Evolutionary conservation across 2,888 invertebrate species (phyloP).

Genomic region (Parnassius glacialis): DNA sequence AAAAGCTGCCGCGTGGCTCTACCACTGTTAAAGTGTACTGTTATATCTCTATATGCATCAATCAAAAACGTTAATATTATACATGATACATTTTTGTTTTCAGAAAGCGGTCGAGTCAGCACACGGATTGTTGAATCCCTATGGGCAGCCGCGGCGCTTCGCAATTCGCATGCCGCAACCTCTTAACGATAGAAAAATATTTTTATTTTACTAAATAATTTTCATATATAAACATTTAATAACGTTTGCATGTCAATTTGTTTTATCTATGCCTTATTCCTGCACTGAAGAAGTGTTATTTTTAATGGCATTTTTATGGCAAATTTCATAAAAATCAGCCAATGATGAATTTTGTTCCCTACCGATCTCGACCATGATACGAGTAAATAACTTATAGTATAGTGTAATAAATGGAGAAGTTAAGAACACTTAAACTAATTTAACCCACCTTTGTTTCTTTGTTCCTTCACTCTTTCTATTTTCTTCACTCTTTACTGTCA

Average conservation of each 20-base stretch:
- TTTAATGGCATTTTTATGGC: too few species aligned
- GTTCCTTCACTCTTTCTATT: too few species aligned
- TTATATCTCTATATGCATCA: too few species aligned
- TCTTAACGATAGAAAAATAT: constrained; percentile 57
- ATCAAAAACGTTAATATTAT: constrained; percentile 23
- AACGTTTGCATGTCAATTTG: neutral
- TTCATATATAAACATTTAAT: neutral
- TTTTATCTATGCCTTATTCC: neutral
- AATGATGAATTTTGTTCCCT: neutral
- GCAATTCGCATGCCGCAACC: constrained; percentile 43
- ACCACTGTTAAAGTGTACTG: too few species aligned
- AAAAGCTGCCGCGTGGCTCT: too few species aligned
- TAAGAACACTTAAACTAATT: too few species aligned
- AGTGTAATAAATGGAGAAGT: too few species aligned
- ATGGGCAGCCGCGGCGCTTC: constrained; percentile 32
- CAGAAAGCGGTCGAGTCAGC: constrained; percentile 42
- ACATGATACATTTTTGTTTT: constrained; percentile 25
- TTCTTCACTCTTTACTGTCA: too few species aligned
- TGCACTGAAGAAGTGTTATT: neutral
- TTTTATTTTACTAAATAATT: constrained; percentile 37
- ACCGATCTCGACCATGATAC: neutral
- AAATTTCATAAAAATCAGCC: neutral
- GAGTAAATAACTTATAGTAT: neutral
- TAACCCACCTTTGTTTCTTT: too few species aligned
- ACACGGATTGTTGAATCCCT: constrained; percentile 28